These are phyloP conservation scores for Melanotaenia trifasciata DNA, from an alignment of 2,797 vertebrate species.

Conservation along the genomic window DNA sequence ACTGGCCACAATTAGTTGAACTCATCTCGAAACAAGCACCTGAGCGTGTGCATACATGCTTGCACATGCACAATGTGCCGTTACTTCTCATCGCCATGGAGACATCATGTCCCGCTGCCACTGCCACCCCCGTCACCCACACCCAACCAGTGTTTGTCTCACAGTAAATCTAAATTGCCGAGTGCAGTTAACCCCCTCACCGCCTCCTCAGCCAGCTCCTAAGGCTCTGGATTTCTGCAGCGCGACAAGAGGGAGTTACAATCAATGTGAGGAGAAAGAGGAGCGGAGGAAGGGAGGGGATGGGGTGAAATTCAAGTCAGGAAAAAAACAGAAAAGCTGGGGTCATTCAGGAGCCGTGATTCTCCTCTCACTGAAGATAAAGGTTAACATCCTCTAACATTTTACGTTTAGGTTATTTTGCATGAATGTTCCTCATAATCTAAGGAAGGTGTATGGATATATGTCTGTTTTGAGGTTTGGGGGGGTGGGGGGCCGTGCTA, in stretches of 20 bases:
- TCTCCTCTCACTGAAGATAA: constrained; percentile 15
- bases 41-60: constrained; percentile 43
- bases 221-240: constrained; percentile 48
- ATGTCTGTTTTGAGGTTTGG: constrained; percentile 28
- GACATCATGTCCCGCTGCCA: constrained; percentile 50
- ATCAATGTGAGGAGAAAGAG: constrained; percentile 54
- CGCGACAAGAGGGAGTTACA: constrained; percentile 57
- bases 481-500: background rate
- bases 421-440: constrained; percentile 72
- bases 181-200: constrained; percentile 74
- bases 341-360: constrained; percentile 46
- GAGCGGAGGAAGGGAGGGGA: constrained; percentile 6
- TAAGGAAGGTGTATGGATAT: constrained; percentile 7
- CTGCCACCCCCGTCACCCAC: background rate
- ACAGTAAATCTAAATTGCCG: constrained; percentile 81
- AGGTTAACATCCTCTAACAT: constrained; percentile 1
- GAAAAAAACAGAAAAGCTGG: constrained; percentile 51
- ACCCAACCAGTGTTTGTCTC: constrained; percentile 70
- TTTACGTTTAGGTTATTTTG: constrained; percentile 39
- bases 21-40: constrained; percentile 44
- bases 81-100: constrained; percentile 74
- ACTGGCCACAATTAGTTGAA: constrained; percentile 63
- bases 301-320: constrained; percentile 33
- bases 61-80: constrained; percentile 37
- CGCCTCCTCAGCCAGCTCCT: constrained; percentile 43